A percentile compares a stretch with the other conserved stretches of the same genome.
phyloP scores from a whole-genome alignment of 2,113 vertebrate species.

The Spea bombifrons region DNA sequence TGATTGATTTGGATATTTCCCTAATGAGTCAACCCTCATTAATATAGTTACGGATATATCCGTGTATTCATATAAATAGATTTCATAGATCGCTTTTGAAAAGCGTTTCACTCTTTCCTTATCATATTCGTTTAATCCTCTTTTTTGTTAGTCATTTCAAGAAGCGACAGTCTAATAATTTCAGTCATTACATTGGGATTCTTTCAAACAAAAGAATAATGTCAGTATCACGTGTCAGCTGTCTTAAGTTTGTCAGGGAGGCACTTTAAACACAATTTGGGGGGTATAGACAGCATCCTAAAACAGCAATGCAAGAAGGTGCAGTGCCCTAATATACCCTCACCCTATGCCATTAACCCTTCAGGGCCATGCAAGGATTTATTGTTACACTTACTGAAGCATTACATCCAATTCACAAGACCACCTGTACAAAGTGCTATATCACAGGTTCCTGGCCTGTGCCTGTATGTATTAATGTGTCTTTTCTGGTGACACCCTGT shows the following conservation, averaged over 20 bases:
- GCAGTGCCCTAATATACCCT: not conserved
- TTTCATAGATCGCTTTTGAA: not conserved
- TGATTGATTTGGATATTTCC: too few relatives aligned
- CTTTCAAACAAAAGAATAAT: constrained; percentile 24
- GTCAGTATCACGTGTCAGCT: constrained; percentile 33
- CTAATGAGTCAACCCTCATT: too few relatives aligned
- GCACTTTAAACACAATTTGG: constrained; percentile 19
- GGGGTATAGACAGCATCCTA: not conserved
- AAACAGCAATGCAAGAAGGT: not conserved
- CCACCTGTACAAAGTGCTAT: constrained; percentile 29
- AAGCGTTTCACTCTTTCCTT: not conserved
- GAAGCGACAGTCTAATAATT: constrained; percentile 14
- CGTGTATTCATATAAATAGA: not conserved
- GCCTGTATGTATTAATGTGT: constrained; percentile 40
- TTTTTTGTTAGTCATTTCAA: constrained; percentile 12
- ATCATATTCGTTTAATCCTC: not conserved
- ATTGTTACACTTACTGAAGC: not conserved
- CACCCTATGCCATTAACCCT: not conserved
- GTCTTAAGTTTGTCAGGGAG: not conserved
- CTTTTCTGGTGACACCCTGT: constrained; percentile 35
- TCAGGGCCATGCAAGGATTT: too few relatives aligned
- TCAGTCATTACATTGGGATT: constrained; percentile 25
- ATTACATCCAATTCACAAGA: not conserved
- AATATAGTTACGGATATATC: not conserved
- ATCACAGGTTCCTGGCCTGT: constrained; percentile 3